Conservation (phyloP, 2,113 vertebrate species). For the Bettongia penicillata region DNA sequence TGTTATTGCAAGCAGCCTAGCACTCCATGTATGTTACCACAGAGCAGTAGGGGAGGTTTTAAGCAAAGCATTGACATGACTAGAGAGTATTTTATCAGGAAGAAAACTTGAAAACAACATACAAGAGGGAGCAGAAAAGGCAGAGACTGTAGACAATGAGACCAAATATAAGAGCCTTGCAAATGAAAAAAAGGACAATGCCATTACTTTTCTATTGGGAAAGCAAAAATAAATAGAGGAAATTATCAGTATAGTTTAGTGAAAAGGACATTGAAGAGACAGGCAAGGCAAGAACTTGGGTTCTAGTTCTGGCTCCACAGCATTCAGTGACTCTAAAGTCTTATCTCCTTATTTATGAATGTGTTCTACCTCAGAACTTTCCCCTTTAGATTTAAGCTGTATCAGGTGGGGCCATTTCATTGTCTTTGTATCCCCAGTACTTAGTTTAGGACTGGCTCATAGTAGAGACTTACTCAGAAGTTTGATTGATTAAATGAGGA, state of each 20-base stretch:
- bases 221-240: not conserved
- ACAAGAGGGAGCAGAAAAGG: not conserved
- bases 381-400: not conserved
- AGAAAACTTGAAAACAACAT: not conserved
- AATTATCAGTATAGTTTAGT: not conserved
- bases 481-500: not conserved
- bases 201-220: not conserved
- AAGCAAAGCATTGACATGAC: not conserved
- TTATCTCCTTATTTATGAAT: not conserved
- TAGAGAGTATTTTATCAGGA: not conserved
- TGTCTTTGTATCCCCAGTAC: not conserved
- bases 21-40: too few species aligned
- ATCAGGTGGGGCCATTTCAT: not conserved
- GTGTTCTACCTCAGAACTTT: too few species aligned
- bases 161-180: not conserved
- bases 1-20: too few species aligned
- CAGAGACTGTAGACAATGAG: too few species aligned
- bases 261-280: not conserved
- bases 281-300: not conserved
- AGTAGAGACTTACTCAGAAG: not conserved
- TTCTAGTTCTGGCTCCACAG: not conserved
- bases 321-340: not conserved
- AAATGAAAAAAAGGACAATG: not conserved
- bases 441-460: not conserved
- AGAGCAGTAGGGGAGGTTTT: not conserved